Conservation (phyloP, 2,888 invertebrate species). For the Pachycephus smyrnensis region DNA sequence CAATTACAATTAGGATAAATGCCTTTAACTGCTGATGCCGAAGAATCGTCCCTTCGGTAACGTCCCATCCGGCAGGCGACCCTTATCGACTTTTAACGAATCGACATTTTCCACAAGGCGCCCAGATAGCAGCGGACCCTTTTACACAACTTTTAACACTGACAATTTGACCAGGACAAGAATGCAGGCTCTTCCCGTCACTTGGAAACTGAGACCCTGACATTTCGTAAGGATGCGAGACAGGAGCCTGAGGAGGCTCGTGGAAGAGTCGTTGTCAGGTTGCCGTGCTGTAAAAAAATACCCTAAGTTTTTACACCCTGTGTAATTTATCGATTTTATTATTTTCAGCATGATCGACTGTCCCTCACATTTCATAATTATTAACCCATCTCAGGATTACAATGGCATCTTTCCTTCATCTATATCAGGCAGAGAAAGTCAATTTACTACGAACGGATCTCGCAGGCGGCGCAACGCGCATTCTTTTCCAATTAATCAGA, state of each 20-base stretch:
- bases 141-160: constrained; percentile 3
- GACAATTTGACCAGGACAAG: background rate
- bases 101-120: constrained; percentile 10
- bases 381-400: background rate
- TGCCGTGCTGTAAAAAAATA: background rate
- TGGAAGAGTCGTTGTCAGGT: background rate
- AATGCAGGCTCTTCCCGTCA: background rate
- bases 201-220: background rate
- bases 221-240: background rate
- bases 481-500: constrained; percentile 40
- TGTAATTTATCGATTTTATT: constrained; percentile 16
- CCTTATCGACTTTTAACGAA: constrained; percentile 18
- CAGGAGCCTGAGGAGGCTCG: background rate
- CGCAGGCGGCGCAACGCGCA: background rate
- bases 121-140: background rate
- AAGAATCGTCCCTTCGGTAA: background rate
- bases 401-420: background rate
- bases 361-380: background rate
- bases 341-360: background rate
- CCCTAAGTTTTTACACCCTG: constrained; percentile 19
- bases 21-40: constrained; percentile 25
- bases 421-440: background rate
- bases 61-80: background rate
- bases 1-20: constrained; percentile 41
- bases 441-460: background rate